Percentiles rank a stretch among this genome's conserved stretches.
Evolutionary conservation across 2,113 vertebrate species (phyloP).

Genomic region (Tetraodon nigroviridis): DNA sequence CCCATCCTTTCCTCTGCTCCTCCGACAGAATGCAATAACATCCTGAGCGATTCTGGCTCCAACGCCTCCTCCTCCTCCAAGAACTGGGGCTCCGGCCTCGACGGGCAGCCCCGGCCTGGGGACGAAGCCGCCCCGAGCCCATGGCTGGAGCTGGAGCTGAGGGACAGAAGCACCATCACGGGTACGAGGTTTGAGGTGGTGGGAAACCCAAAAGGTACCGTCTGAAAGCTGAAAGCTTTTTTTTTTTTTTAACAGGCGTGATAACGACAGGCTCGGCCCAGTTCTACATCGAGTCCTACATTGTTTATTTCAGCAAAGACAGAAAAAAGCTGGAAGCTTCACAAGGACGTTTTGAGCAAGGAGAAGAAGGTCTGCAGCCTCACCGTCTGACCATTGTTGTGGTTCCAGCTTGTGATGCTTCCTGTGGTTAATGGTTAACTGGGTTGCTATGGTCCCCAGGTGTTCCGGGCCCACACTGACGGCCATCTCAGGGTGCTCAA

Average conservation of each 20-base stretch:
- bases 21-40: conserved; percentile 70
- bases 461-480: conserved; percentile 77
- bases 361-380: conserved; percentile 73
- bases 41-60: conserved; percentile 61
- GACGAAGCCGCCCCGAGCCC: conserved; percentile 16
- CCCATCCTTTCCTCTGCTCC: neutral
- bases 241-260: conserved; percentile 65
- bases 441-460: conserved; percentile 51
- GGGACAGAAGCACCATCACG: conserved; percentile 74
- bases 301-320: conserved; percentile 76
- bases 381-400: neutral
- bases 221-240: neutral
- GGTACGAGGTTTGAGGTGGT: conserved; percentile 55
- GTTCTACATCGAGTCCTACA: conserved; percentile 72
- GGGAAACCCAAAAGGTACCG: no score
- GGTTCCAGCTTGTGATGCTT: neutral
- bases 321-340: conserved; percentile 79
- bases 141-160: conserved; percentile 81
- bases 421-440: conserved; percentile 19
- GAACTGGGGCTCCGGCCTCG: conserved; percentile 30
- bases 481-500: conserved; percentile 73
- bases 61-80: conserved; percentile 73
- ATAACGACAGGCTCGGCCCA: conserved; percentile 73
- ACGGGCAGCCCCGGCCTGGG: conserved; percentile 62
- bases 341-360: conserved; percentile 70